These are phyloP conservation scores for Tympanoctomys barrerae DNA, from an alignment of 2,797 vertebrate species.

Conservation along the genomic window DNA sequence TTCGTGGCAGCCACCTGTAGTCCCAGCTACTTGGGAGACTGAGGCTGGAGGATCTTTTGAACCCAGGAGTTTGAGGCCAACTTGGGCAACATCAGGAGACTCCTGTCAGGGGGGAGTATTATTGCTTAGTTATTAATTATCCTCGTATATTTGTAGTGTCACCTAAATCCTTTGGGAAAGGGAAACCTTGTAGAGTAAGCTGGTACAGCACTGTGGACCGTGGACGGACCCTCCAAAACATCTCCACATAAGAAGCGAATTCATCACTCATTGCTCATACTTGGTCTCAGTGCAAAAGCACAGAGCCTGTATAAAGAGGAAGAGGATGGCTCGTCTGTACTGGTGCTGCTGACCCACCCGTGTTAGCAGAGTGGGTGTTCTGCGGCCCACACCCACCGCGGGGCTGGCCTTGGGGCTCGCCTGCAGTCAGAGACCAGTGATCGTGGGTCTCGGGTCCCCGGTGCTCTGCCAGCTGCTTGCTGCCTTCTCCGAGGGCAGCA, in stretches of 20 bases:
- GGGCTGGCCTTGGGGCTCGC: no score
- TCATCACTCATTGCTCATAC: background rate
- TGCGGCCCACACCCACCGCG: background rate
- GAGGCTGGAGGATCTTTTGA: background rate
- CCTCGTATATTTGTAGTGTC: background rate
- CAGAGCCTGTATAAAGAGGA: background rate
- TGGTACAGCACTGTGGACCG: background rate
- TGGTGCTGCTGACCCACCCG: no score
- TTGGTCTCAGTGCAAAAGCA: background rate
- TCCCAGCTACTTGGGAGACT: background rate
- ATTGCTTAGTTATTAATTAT: constrained; percentile 2
- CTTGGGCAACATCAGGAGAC: background rate
- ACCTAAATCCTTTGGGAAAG: background rate
- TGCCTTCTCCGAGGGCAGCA: background rate
- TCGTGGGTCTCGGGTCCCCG: no score
- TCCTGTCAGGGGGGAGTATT: background rate
- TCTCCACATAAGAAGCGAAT: background rate
- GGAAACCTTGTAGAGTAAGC: background rate
- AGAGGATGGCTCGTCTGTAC: no score
- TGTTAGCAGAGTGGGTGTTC: background rate
- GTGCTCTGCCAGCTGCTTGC: background rate
- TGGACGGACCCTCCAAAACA: background rate
- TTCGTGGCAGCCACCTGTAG: background rate
- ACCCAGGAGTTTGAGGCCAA: background rate
- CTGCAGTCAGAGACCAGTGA: no score